Evolutionary conservation across 1,140 invertebrate genomes (phyloP).

Genomic region (Lepidurus arcticus): DNA sequence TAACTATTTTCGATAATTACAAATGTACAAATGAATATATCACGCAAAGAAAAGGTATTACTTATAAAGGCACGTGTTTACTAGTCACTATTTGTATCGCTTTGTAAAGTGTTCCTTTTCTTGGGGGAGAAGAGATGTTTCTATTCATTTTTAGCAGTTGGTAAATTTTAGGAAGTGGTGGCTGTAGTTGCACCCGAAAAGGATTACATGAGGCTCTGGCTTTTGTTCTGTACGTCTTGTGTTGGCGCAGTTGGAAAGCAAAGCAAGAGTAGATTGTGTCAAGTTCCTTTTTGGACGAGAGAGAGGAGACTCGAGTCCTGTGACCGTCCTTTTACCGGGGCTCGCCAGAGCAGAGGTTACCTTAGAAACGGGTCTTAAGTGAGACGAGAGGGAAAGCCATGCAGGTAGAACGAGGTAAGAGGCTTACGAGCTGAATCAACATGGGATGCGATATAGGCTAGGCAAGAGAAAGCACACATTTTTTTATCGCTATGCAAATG

Average conservation of each 20-base stretch:
- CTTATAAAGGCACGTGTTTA: too few species aligned
- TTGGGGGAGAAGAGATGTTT: too few species aligned
- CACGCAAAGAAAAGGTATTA: too few species aligned
- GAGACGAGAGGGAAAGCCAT: not conserved
- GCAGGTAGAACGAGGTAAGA: constrained; percentile 3
- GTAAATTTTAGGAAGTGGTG: too few species aligned
- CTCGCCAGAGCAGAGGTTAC: not conserved
- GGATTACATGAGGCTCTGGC: not conserved
- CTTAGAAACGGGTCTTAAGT: constrained; percentile 21
- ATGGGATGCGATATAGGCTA: not conserved
- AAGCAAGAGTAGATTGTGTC: not conserved
- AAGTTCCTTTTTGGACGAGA: not conserved
- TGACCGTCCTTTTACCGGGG: not conserved
- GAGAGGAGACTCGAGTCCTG: not conserved
- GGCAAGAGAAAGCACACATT: not conserved
- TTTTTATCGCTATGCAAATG: constrained; percentile 10
- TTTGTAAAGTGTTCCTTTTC: too few species aligned
- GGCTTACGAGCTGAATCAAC: constrained; percentile 21
- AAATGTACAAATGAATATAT: too few species aligned
- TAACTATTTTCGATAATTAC: too few species aligned
- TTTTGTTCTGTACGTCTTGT: not conserved
- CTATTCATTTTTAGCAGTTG: too few species aligned
- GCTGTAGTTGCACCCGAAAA: not conserved
- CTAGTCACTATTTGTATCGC: too few species aligned
- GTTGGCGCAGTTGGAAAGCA: not conserved